Conservation (phyloP, 2,113 vertebrate species). For the Pao palembangensis region DNA sequence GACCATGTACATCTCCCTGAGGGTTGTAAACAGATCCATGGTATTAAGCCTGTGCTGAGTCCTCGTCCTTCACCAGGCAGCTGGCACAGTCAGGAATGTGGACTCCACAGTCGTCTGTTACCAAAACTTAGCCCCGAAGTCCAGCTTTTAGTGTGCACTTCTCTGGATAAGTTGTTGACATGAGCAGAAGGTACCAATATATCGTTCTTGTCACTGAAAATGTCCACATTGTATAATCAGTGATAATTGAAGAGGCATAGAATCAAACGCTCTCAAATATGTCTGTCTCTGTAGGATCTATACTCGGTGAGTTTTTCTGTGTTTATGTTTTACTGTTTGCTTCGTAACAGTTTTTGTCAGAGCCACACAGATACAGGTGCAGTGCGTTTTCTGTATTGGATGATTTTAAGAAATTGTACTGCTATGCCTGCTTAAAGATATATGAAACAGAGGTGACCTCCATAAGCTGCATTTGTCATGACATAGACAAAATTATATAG, state of each 20-base stretch:
- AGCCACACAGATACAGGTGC: constrained; percentile 8
- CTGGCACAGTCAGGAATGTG: constrained; percentile 16
- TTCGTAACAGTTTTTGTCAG: neutral
- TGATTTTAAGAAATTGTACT: neutral
- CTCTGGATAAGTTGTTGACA: constrained; percentile 35
- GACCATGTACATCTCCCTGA: constrained; percentile 29
- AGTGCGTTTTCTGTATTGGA: neutral
- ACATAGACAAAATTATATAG: too few relatives aligned
- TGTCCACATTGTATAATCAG: too few relatives aligned
- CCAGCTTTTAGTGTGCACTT: constrained; percentile 9
- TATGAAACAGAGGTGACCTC: too few relatives aligned
- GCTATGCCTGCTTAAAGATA: too few relatives aligned
- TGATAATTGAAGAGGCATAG: too few relatives aligned
- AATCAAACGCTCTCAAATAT: constrained; percentile 16
- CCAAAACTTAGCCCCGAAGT: constrained; percentile 5
- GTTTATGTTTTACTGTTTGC: neutral
- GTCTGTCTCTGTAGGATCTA: constrained; percentile 49
- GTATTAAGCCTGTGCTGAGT: constrained; percentile 47
- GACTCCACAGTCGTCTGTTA: constrained; percentile 14
- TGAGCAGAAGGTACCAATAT: neutral
- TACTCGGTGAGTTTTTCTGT: constrained; percentile 8
- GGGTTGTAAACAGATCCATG: constrained; percentile 60
- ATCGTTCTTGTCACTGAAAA: too few relatives aligned
- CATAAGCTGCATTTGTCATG: too few relatives aligned
- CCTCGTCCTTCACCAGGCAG: constrained; percentile 24